Base-by-base conservation (phyloP, 2,797 vertebrate genomes). In the Sebastes itinus region DNA sequence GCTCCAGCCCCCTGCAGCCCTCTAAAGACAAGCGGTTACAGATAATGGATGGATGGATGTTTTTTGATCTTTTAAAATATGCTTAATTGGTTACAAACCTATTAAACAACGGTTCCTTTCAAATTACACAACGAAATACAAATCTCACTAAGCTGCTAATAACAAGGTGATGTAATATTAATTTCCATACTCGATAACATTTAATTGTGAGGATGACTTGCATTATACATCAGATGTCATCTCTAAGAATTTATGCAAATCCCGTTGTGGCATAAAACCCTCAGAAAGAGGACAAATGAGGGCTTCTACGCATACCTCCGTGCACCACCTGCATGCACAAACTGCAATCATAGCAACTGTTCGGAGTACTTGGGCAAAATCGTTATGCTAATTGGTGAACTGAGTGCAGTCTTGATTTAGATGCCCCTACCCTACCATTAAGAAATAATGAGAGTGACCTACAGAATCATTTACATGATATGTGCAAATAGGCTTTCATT, bases 391-490 rank as follows among this genome's bases (percentile, higher is more conserved):
- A 83, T 74, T 52, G 64, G 27, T 64, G 63, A 77, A 66, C 27
- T 83, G 11, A 20, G 6, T 54, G 58, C 52, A 32, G 56, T 22
- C 30, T 75, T 14, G 6, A 63, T 81, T 60, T n/a, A 30, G 52
- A 64, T 76, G 67, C 55, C 13, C 46, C 12, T 18, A 42, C 54
- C 62, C 67, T 61, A 52, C 81, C 80, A 87, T 89, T 87, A 80
- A 25, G 49, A 85, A 75, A 70, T 85, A 88, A 89, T 83, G 77
- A 88, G 82, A 73, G 23, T 72, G 83, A 83, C 84, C 83, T 69
- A 52, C 28, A 35, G n/a, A 8, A 69, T 78, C 65, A 88, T 85
- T 81, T 82, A 77, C 61, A 82, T 73, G 61, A 80, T 60, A 65
- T 81, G 63, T 70, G 70, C 70, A 80, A 88, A 87, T 75, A 58